Conservation (phyloP, 2,888 invertebrate genomes). For the Pelosia muscerda region DNA sequence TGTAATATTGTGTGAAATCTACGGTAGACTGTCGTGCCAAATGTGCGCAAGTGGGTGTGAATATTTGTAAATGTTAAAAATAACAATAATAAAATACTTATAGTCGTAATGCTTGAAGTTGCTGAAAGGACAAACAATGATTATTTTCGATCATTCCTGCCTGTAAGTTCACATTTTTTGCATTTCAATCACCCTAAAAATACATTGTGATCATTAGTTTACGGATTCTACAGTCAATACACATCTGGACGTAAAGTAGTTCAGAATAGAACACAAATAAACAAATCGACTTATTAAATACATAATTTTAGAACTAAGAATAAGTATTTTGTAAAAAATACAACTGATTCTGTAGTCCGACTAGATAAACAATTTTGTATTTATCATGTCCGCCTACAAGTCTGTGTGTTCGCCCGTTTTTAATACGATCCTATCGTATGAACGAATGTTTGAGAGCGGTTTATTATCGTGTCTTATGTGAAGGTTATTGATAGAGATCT, state of each 20-base stretch:
- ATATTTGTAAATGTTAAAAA: constrained; percentile 66
- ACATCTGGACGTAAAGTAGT: constrained; percentile 8
- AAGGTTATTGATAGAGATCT: neutral
- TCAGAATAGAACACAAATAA: constrained; percentile 7
- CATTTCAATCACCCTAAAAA: neutral
- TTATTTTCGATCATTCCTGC: constrained; percentile 79
- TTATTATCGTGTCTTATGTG: neutral
- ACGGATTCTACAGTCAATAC: neutral
- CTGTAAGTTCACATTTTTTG: constrained; percentile 69
- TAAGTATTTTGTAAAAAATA: neutral
- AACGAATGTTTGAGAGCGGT: too few relatives aligned
- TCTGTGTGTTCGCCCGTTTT: neutral
- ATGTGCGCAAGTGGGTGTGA: constrained; percentile 62
- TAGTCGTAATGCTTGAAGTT: constrained; percentile 75
- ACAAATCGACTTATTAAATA: constrained; percentile 1
- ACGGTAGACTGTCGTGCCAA: constrained; percentile 59
- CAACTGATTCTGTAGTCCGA: neutral
- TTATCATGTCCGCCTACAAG: neutral
- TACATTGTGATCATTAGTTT: neutral
- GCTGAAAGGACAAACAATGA: constrained; percentile 72
- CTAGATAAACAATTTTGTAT: neutral
- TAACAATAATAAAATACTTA: constrained; percentile 58
- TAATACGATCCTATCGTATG: too few relatives aligned
- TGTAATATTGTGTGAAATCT: constrained; percentile 50
- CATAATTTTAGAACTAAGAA: neutral